Evolutionary conservation across 2,113 vertebrate species (phyloP).

Genomic region (Antechinus stuartii): DNA sequence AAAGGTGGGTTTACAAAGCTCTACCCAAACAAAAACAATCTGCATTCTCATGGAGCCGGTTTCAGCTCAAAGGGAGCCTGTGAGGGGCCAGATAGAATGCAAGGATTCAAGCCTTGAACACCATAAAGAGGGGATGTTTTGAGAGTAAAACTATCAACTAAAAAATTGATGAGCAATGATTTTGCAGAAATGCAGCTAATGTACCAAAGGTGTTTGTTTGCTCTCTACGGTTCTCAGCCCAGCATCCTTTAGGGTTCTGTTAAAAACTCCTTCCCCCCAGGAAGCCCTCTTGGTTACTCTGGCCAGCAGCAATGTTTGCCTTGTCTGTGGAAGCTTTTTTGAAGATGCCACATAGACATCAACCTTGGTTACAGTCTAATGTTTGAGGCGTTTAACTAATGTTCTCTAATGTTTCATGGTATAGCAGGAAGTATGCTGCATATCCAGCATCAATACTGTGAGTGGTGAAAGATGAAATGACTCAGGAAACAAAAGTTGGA

Average conservation of each 20-base stretch:
- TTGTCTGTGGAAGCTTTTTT: neutral
- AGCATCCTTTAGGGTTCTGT: neutral
- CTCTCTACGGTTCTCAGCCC: neutral
- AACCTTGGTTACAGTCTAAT: neutral
- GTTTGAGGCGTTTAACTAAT: too few species aligned
- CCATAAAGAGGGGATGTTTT: neutral
- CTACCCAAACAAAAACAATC: conserved; percentile 79
- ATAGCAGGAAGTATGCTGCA: neutral
- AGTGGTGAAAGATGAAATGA: too few species aligned
- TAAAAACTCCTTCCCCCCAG: neutral
- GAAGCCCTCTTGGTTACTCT: neutral
- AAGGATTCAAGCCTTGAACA: neutral
- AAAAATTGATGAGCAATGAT: neutral
- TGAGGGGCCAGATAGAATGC: neutral
- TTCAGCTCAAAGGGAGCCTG: conserved; percentile 53
- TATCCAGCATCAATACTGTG: neutral
- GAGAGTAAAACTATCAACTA: neutral
- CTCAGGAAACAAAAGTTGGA: too few species aligned
- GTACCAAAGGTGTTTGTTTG: neutral
- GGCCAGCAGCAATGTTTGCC: too few species aligned
- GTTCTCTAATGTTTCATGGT: neutral
- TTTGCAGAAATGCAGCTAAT: neutral
- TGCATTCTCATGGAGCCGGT: conserved; percentile 76
- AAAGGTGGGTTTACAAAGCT: conserved; percentile 69
- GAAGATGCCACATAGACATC: too few species aligned